These are phyloP conservation scores for Phoenicopterus ruber DNA, from an alignment of 2,113 vertebrate genomes.

Conservation along the genomic window DNA sequence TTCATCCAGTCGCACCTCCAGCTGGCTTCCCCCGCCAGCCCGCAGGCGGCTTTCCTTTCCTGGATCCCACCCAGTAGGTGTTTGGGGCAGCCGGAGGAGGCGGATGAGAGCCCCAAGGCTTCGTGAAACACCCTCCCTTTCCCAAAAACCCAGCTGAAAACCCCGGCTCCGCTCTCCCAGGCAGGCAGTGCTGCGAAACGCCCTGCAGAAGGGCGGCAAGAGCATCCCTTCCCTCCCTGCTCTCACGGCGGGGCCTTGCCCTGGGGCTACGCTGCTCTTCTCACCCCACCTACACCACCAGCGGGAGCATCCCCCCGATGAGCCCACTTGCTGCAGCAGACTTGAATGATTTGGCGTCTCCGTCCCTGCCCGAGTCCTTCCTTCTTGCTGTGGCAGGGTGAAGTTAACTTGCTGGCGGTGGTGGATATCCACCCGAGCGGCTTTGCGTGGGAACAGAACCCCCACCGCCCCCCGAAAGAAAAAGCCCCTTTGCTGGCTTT, in stretches of 20 bases:
- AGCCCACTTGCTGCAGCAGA: not conserved
- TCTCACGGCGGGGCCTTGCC: not conserved
- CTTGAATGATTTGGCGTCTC: not conserved
- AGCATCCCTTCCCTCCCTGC: not conserved
- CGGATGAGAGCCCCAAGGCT: not conserved
- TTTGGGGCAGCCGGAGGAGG: not conserved
- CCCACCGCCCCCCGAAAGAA: not conserved
- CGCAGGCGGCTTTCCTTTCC: not conserved
- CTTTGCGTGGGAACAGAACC: not conserved
- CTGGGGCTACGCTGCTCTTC: not conserved
- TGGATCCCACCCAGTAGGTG: not conserved
- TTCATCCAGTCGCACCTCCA: slow-evolving; percentile 9
- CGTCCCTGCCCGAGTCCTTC: not conserved
- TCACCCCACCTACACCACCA: not conserved
- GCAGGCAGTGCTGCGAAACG: not conserved
- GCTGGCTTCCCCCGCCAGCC: not conserved
- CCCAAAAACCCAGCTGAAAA: not conserved
- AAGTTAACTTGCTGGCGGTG: not conserved
- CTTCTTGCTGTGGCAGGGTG: not conserved
- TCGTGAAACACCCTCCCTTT: not conserved
- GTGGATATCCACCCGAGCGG: fast-evolving
- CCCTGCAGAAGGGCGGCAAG: not conserved
- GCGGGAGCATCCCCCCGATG: not conserved
- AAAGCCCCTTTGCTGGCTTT: not conserved
- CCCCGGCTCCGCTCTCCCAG: not conserved